Base-by-base conservation (phyloP, 2,797 vertebrate species). In the Serranus cabrilla region DNA sequence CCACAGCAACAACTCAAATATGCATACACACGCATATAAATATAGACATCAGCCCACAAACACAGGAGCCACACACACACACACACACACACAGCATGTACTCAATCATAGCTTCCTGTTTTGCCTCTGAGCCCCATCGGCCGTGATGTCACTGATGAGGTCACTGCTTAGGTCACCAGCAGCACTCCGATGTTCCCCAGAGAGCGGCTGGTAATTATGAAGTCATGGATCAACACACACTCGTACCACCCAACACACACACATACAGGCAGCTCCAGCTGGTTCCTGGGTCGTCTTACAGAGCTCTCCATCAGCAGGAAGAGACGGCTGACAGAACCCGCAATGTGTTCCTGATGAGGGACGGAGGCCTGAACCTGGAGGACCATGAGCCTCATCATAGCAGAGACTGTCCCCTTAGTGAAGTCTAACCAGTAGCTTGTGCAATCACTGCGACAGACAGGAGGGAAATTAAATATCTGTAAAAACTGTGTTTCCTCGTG, bases 141-240 rank as follows among this genome's bases (percentile, higher is more conserved):
- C 76, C 31, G 86, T 93, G 91, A 94, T 92, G 92, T 93, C 92
- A 93, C 88, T 89, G 92, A 89, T 93, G 92, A 94, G 89, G 90
- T 94, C 90, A 92, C 83, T 66, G 76, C 87, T 86, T 80, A 87
- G 92, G 91, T 94, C 90, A 90, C 77, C 77, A 81, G 87, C 88
- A 85, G 87, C 86, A 80, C 86, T 83, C 79, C 25, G 84, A 88
- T 67, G 80, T 59, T 86, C 88, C 87, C 88, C 34, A 0, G 78
- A 80, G 89, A 87, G 81, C 45, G 12, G 71, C 70, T 50, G 77
- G 86, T 87, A 87, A 93, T 93, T 90, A 91, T 89, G 86, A 90
- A 89, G 89, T 91, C 85, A 91, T 88, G 89, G 86, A 90, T 90
- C 87, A 85, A 75, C 76, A 78, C 86, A 51, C 64, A 59, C 76